phyloP scores from a whole-genome alignment of 2,888 invertebrate species.

The Platycnemis pennipes region DNA sequence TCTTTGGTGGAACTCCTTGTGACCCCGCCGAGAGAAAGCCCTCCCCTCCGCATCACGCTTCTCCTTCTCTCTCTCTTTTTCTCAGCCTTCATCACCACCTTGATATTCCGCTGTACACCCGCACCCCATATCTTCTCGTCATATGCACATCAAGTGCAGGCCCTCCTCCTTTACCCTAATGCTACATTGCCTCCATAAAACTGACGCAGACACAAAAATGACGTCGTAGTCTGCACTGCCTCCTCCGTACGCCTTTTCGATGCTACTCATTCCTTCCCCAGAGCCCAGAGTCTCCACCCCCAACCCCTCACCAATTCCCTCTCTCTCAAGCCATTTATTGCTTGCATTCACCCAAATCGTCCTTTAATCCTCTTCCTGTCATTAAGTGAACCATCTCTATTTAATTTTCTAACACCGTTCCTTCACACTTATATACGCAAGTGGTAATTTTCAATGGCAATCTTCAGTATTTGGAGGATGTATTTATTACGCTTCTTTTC shows the following conservation, averaged over 20 bases:
- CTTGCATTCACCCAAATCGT: too few relatives aligned
- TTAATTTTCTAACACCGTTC: too few relatives aligned
- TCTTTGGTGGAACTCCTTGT: neutral
- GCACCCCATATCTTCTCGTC: neutral
- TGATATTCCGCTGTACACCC: neutral
- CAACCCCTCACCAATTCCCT: neutral
- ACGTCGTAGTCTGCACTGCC: conserved; percentile 16
- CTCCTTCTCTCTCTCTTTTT: neutral
- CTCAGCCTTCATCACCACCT: neutral
- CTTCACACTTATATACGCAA: too few relatives aligned
- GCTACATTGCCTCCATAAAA: conserved; percentile 30
- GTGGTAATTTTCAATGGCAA: too few relatives aligned
- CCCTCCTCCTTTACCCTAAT: neutral
- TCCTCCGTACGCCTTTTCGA: neutral
- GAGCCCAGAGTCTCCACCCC: neutral
- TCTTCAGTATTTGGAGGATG: too few relatives aligned
- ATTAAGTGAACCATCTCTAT: too few relatives aligned
- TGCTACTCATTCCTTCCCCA: neutral
- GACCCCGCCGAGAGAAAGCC: neutral
- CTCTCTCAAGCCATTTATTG: neutral
- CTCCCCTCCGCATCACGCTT: neutral
- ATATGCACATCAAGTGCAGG: conserved; percentile 50
- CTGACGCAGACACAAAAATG: conserved; percentile 45
- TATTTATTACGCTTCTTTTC: too few relatives aligned
- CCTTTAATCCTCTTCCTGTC: neutral